phyloP scores from a whole-genome alignment of 1,140 invertebrate genomes.

The Paraescarpia echinospica region DNA sequence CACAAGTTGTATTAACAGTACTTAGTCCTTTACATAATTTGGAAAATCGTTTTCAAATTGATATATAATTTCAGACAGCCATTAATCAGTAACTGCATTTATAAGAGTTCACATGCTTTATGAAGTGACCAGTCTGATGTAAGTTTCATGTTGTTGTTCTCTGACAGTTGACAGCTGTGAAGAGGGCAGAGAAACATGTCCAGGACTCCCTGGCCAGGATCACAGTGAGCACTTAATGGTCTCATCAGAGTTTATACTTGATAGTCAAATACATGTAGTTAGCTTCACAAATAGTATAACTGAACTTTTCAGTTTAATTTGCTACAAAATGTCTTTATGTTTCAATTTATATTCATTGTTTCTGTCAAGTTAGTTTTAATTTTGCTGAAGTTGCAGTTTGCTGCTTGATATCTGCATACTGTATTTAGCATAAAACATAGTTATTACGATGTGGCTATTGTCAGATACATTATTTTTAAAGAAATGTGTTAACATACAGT shows the following conservation, averaged over 20 bases:
- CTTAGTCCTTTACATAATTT: neutral
- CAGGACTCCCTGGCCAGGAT: conserved; percentile 18
- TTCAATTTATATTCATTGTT: neutral
- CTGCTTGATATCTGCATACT: neutral
- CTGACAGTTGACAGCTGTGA: conserved; percentile 16
- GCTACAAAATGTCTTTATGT: neutral
- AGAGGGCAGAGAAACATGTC: conserved; percentile 18
- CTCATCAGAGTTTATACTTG: neutral
- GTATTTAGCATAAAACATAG: neutral
- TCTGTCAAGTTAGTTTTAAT: neutral
- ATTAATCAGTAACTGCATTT: neutral
- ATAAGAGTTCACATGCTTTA: neutral
- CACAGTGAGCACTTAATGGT: neutral
- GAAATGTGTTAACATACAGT: too few species aligned
- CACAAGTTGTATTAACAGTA: neutral
- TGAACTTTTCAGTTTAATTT: neutral
- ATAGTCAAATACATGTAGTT: neutral
- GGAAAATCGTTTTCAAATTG: too few species aligned
- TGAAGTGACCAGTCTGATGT: neutral
- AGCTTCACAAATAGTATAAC: neutral
- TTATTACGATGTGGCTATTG: neutral
- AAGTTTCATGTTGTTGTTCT: neutral
- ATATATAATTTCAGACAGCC: too few species aligned
- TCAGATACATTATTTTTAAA: neutral
- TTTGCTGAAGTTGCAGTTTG: neutral